phyloP scores from a whole-genome alignment of 2,797 vertebrate genomes.

The Champsocephalus esox region DNA sequence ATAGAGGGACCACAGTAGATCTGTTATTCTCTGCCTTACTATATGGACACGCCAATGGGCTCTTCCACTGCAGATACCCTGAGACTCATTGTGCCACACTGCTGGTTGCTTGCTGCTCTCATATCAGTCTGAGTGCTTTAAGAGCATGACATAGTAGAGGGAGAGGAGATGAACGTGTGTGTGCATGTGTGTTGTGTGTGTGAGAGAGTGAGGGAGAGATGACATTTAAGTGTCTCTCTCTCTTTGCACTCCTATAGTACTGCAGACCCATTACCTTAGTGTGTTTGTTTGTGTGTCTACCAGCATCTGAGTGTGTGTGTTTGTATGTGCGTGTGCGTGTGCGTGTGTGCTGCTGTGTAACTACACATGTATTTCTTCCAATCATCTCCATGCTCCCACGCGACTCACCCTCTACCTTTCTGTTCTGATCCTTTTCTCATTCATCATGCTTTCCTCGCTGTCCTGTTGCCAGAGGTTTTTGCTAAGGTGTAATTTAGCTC shows the following conservation, averaged over 20 bases:
- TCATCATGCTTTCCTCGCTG: constrained; percentile 80
- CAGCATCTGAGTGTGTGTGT: constrained; percentile 4
- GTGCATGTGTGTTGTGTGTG: constrained; percentile 30
- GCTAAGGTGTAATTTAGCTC: constrained; percentile 84
- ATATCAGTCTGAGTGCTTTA: constrained; percentile 78
- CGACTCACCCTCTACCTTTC: constrained; percentile 75
- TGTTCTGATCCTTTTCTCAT: constrained; percentile 75
- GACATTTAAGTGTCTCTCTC: constrained; percentile 82
- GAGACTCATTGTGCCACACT: constrained; percentile 69
- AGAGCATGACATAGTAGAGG: constrained; percentile 69
- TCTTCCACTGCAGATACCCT: constrained; percentile 51
- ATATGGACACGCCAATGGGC: constrained; percentile 28
- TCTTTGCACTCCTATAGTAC: constrained; percentile 73
- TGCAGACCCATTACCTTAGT: constrained; percentile 76
- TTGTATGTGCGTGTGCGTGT: not conserved
- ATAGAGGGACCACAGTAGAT: constrained; percentile 17
- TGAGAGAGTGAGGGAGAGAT: constrained; percentile 57
- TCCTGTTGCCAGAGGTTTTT: constrained; percentile 81
- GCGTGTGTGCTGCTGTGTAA: constrained; percentile 22
- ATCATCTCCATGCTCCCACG: constrained; percentile 76
- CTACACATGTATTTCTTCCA: constrained; percentile 75
- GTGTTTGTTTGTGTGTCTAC: constrained; percentile 50
- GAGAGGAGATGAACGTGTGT: constrained; percentile 48
- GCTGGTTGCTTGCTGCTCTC: constrained; percentile 69
- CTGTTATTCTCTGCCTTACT: constrained; percentile 19